Evolutionary conservation across 2,113 vertebrate genomes (phyloP).

Genomic region (Cyprinodon variegatus): DNA sequence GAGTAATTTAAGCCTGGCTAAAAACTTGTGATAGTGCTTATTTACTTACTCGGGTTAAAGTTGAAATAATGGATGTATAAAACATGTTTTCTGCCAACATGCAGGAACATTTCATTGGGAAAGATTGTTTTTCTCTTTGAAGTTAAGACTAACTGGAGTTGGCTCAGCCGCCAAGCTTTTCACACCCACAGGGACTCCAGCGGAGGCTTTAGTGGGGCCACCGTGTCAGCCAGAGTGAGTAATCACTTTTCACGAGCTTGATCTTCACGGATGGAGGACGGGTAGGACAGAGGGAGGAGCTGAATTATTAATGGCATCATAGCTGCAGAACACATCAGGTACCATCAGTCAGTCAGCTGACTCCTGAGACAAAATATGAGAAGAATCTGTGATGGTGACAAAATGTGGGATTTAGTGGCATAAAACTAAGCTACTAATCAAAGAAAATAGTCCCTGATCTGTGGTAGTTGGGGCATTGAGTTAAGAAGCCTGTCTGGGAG

Average conservation of each 20-base stretch:
- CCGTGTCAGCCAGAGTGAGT: constrained; percentile 2
- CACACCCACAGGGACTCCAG: constrained; percentile 20
- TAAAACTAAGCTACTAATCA: neutral
- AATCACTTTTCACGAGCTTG: constrained; percentile 34
- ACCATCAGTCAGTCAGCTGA: neutral
- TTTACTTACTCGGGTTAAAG: neutral
- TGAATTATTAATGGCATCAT: constrained; percentile 21
- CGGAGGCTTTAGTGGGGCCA: constrained; percentile 7
- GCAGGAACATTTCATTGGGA: neutral
- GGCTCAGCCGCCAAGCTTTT: constrained; percentile 19
- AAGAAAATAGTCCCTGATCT: neutral
- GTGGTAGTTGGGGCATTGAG: no score
- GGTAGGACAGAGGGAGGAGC: constrained; percentile 16
- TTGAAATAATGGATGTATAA: neutral
- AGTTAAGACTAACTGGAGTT: neutral
- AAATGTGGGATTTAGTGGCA: neutral
- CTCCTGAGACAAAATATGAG: neutral
- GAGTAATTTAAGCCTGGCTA: neutral
- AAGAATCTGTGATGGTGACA: neutral
- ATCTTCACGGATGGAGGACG: constrained; percentile 40
- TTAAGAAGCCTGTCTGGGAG: no score
- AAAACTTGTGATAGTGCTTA: neutral
- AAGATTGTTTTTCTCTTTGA: neutral
- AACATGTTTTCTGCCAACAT: neutral
- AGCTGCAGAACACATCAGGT: neutral